Conservation (phyloP, 1,140 invertebrate species). For the Chironomus striatipennis region DNA sequence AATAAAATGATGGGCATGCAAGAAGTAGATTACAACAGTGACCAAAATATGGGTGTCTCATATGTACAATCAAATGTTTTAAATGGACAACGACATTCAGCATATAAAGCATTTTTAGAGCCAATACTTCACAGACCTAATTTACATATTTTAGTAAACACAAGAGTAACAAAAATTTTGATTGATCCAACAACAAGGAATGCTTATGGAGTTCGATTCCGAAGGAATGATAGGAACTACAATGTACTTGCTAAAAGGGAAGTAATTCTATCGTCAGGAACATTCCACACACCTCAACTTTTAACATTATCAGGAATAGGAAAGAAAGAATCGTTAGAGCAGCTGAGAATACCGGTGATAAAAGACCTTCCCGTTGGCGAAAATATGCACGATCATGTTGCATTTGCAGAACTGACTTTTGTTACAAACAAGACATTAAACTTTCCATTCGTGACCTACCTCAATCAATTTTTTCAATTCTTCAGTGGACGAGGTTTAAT, state of each 20-base stretch:
- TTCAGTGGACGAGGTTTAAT: constrained; percentile 44
- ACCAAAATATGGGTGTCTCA: constrained; percentile 52
- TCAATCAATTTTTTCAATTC: constrained; percentile 41
- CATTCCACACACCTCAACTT: constrained; percentile 70
- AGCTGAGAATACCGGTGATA: constrained; percentile 55
- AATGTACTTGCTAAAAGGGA: constrained; percentile 53
- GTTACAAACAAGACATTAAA: constrained; percentile 43
- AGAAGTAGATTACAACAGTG: constrained; percentile 56
- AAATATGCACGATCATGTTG: constrained; percentile 65
- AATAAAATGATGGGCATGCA: constrained; percentile 48
- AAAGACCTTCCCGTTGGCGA: constrained; percentile 59
- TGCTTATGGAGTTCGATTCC: constrained; percentile 55
- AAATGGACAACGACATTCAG: constrained; percentile 43
- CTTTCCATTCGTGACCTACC: constrained; percentile 40
- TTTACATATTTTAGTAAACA: constrained; percentile 49
- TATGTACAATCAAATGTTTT: constrained; percentile 56
- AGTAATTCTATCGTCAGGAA: constrained; percentile 60
- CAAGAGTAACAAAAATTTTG: constrained; percentile 53
- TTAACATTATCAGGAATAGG: constrained; percentile 76
- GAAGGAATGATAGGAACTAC: constrained; percentile 40
- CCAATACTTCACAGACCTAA: constrained; percentile 50
- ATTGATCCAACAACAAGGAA: constrained; percentile 48
- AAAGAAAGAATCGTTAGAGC: constrained; percentile 52
- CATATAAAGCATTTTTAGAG: constrained; percentile 50
- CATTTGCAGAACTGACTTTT: constrained; percentile 54